Evolutionary conservation across 35 echinoderm and acorn worm genomes (phyloP).

Genomic region (Diadema setosum): DNA sequence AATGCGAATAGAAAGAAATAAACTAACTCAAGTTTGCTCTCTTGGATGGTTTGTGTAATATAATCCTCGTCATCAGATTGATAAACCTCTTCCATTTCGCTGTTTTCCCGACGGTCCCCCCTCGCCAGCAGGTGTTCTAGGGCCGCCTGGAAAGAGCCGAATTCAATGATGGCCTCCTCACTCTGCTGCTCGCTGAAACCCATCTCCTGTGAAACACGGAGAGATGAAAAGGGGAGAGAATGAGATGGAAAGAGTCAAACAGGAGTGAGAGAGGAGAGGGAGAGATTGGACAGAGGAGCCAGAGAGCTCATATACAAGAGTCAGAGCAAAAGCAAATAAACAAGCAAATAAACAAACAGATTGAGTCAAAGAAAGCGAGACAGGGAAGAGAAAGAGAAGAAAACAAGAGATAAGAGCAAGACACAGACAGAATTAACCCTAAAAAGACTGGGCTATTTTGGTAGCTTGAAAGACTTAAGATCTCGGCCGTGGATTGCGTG

Average conservation of each 20-base stretch:
- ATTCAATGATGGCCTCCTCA: conserved; percentile 81
- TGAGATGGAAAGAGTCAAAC: background rate
- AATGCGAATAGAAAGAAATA: too few relatives aligned
- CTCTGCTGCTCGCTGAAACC: conserved; percentile 77
- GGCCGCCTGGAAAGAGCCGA: conserved; percentile 68
- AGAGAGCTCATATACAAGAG: background rate
- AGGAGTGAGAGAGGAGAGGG: background rate
- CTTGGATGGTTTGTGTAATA: conserved; percentile 79
- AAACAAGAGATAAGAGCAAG: too few relatives aligned
- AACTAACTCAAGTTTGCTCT: conserved; percentile 91
- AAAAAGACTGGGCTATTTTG: too few relatives aligned
- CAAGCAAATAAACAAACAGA: background rate
- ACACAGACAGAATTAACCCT: too few relatives aligned
- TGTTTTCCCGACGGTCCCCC: conserved; percentile 20
- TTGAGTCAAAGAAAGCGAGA: too few relatives aligned
- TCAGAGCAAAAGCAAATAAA: background rate
- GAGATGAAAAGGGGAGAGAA: too few relatives aligned
- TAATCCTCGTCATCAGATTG: conserved; percentile 96
- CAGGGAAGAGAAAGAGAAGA: too few relatives aligned
- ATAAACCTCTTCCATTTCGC: conserved; percentile 84
- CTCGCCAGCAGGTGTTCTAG: conserved; percentile 54
- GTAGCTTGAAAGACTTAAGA: too few relatives aligned
- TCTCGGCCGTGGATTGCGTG: too few relatives aligned
- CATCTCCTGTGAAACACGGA: conserved; percentile 97
- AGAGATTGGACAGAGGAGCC: background rate